phyloP scores from a whole-genome alignment of 2,113 vertebrate genomes.

The Tympanuchus pallidicinctus region DNA sequence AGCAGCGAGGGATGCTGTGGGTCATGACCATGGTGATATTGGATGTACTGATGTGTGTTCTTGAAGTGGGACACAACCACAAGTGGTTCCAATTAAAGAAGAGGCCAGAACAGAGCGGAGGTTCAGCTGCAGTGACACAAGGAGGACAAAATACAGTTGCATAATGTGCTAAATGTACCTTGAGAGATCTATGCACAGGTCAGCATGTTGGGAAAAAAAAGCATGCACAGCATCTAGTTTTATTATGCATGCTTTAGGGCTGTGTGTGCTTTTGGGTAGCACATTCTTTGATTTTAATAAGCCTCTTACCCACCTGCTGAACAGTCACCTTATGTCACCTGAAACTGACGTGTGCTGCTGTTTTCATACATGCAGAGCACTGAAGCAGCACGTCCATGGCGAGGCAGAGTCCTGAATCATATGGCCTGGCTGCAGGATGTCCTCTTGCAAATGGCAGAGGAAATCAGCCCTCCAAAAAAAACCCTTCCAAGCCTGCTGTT shows the following conservation, averaged over 20 bases:
- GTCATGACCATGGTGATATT: not conserved
- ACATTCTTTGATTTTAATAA: not conserved
- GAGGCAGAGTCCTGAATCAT: conserved; percentile 47
- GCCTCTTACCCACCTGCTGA: not conserved
- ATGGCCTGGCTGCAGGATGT: conserved; percentile 59
- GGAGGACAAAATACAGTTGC: not conserved
- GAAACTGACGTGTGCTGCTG: not conserved
- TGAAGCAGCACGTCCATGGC: not conserved
- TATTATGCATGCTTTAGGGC: not conserved
- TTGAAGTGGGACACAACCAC: not conserved
- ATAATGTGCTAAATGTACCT: not conserved
- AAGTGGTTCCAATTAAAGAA: not conserved
- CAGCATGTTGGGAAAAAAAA: conserved; percentile 18
- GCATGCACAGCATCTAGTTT: not conserved
- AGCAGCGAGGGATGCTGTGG: not conserved
- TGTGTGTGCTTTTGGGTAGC: not conserved
- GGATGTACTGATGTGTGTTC: not conserved
- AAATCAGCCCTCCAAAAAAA: conserved; percentile 59
- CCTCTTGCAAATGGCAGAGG: conserved; percentile 72
- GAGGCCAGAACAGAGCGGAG: not conserved
- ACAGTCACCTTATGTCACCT: conserved; percentile 22
- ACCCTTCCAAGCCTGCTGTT: conserved; percentile 73
- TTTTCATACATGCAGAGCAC: not conserved
- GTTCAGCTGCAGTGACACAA: not conserved
- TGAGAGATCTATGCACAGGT: not conserved